Conservation (phyloP, 2,113 vertebrate genomes). For the Cololabis saira region DNA sequence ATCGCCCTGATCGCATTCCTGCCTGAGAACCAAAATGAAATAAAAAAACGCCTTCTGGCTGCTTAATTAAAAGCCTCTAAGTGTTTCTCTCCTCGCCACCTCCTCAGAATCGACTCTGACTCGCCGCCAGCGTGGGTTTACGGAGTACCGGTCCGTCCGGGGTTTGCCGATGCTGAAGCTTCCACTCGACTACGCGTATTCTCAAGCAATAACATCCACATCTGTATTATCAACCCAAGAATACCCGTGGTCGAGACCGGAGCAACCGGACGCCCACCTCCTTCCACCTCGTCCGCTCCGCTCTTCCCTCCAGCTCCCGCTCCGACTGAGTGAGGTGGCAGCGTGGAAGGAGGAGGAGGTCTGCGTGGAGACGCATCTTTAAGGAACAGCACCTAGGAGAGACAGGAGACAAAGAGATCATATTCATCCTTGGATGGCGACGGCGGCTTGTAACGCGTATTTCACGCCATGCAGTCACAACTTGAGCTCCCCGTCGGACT, state of each 20-base stretch:
- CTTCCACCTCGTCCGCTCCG: conserved; percentile 38
- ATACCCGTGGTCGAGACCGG: conserved; percentile 82
- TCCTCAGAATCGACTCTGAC: conserved; percentile 2
- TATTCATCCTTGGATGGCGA: conserved; percentile 60
- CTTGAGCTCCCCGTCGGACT: conserved; percentile 44
- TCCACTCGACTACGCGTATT: conserved; percentile 88
- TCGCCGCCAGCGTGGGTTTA: not conserved
- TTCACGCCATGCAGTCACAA: conserved; percentile 37
- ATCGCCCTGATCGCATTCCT: conserved; percentile 39
- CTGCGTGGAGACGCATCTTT: conserved; percentile 48
- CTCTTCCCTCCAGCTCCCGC: conserved; percentile 45
- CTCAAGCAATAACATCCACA: conserved; percentile 85
- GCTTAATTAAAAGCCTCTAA: no score
- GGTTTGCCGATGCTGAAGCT: conserved; percentile 64
- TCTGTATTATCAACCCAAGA: conserved; percentile 84
- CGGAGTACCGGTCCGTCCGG: conserved; percentile 42
- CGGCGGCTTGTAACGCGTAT: conserved; percentile 26
- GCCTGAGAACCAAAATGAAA: conserved; percentile 51
- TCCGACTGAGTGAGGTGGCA: conserved; percentile 44
- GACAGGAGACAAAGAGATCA: conserved; percentile 58
- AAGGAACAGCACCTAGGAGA: conserved; percentile 62
- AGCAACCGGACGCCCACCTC: conserved; percentile 62
- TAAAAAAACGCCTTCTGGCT: not conserved
- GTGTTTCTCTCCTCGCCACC: not conserved
- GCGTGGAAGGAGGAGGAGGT: conserved; percentile 50